These are phyloP conservation scores for Miltochrista miniata DNA, from an alignment of 2,888 invertebrate species.

Conservation along the genomic window DNA sequence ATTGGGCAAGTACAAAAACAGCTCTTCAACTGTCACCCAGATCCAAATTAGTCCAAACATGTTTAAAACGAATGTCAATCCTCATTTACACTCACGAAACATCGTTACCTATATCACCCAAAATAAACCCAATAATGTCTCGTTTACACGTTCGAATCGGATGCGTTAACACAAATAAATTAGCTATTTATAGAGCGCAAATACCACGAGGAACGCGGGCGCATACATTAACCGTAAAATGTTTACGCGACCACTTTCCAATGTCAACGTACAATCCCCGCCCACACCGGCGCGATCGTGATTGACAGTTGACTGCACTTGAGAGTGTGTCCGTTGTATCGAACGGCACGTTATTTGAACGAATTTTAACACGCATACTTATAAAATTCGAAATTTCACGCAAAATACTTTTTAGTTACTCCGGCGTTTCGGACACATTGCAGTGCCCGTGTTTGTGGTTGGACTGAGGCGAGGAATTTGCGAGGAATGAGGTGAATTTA, in stretches of 20 bases:
- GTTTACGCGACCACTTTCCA: constrained; percentile 65
- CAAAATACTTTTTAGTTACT: too few relatives aligned
- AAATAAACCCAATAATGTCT: constrained; percentile 5
- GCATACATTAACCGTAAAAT: constrained; percentile 51
- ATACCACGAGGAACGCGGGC: constrained; percentile 5
- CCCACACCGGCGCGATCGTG: constrained; percentile 58
- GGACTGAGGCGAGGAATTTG: too few relatives aligned
- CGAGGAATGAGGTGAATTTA: too few relatives aligned
- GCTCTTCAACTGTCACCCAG: too few relatives aligned
- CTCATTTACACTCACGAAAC: neutral
- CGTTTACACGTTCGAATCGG: constrained; percentile 2
- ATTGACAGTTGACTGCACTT: constrained; percentile 62
- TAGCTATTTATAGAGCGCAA: constrained; percentile 14
- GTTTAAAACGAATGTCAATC: neutral
- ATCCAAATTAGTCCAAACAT: too few relatives aligned
- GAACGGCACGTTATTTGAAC: constrained; percentile 18
- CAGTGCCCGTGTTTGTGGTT: too few relatives aligned
- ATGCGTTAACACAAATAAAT: constrained; percentile 12
- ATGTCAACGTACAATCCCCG: constrained; percentile 63
- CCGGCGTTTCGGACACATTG: too few relatives aligned
- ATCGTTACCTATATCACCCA: neutral
- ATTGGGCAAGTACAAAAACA: too few relatives aligned
- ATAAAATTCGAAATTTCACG: too few relatives aligned
- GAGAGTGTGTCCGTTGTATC: constrained; percentile 46
- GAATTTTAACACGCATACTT: too few relatives aligned